A percentile compares a stretch with the other conserved stretches of the same genome.
Conservation (phyloP, 2,797 vertebrate species). For the Sparidentex hasta region DNA sequence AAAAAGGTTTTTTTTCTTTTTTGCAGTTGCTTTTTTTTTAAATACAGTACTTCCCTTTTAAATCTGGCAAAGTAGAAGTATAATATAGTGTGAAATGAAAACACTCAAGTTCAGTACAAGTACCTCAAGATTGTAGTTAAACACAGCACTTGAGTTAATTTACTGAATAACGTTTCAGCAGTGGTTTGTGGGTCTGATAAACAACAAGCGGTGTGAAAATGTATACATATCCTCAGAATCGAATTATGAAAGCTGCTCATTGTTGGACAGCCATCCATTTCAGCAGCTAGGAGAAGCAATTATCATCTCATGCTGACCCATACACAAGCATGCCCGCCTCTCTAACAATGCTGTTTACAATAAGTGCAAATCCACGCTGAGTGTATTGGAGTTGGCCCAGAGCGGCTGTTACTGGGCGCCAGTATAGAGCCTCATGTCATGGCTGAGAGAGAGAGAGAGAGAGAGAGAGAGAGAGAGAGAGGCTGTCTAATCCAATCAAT, state of each 20-base stretch:
- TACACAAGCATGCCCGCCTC: conserved; percentile 51
- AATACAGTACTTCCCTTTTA: neutral
- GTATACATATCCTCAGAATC: neutral
- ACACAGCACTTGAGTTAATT: neutral
- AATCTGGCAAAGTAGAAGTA: neutral
- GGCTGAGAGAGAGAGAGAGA: conserved; percentile 39
- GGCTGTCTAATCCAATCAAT: conserved; percentile 63
- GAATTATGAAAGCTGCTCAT: conserved; percentile 9
- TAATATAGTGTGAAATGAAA: neutral
- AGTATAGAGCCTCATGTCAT: conserved; percentile 44
- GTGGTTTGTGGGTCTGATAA: neutral
- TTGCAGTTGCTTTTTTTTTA: neutral
- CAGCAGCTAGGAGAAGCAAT: conserved; percentile 52
- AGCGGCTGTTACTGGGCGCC: conserved; percentile 54
- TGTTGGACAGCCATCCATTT: conserved; percentile 29
- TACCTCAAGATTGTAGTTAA: neutral
- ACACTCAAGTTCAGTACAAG: neutral
- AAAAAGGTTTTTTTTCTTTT: neutral
- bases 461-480: conserved; percentile 55
- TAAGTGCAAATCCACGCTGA: conserved; percentile 57
- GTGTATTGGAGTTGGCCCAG: conserved; percentile 49
- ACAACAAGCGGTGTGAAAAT: neutral
- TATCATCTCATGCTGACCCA: conserved; percentile 56
- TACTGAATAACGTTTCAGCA: neutral
- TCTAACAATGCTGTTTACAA: conserved; percentile 75